Conservation (phyloP, 2,797 vertebrate species). For the Champsocephalus gunnari region DNA sequence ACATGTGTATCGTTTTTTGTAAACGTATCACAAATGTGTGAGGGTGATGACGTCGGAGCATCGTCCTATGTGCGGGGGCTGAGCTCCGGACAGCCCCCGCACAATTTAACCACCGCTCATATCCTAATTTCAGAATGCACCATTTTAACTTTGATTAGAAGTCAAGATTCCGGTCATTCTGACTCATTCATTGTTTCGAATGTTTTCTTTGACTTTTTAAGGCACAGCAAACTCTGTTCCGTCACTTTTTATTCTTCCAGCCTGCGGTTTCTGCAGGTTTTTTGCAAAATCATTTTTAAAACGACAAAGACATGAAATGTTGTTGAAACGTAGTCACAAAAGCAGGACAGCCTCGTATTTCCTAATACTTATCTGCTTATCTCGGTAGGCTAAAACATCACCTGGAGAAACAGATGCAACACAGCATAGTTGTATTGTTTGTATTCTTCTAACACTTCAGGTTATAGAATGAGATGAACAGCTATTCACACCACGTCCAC, state of each 20-base stretch:
- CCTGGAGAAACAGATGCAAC: not conserved
- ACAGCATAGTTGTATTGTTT: not conserved
- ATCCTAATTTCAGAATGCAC: no score
- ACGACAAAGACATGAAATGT: no score
- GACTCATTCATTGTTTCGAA: not conserved
- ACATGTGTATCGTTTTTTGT: no score
- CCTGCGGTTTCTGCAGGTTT: not conserved
- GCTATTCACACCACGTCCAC: not conserved
- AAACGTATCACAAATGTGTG: no score
- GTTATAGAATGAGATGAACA: not conserved
- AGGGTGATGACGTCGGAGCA: no score
- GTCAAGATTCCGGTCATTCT: not conserved
- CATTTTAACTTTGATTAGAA: not conserved
- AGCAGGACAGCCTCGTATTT: no score
- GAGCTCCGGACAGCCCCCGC: no score
- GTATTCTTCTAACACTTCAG: not conserved
- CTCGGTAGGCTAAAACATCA: not conserved
- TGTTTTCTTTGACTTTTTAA: not conserved
- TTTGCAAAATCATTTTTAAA: not conserved
- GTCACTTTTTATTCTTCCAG: not conserved
- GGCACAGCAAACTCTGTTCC: not conserved
- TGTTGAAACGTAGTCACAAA: no score
- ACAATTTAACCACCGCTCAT: no score
- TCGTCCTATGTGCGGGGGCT: no score
- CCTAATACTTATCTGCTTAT: not conserved